Evolutionary conservation across 1,140 invertebrate species (phyloP).

Genomic region (Harlomillsia oculata): DNA sequence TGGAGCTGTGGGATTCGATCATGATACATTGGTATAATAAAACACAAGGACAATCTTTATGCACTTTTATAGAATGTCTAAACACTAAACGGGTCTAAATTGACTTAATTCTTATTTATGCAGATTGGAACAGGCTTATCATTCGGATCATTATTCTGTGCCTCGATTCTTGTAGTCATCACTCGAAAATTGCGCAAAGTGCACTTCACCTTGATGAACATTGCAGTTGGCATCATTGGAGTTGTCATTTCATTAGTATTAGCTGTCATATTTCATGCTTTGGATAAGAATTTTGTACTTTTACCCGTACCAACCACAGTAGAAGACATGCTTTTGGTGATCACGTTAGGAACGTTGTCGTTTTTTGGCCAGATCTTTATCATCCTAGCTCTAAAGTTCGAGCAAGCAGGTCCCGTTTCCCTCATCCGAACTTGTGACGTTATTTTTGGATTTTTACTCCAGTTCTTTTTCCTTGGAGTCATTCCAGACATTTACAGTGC

Average conservation of each 20-base stretch:
- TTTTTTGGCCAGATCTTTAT: constrained; percentile 32
- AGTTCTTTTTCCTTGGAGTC: constrained; percentile 21
- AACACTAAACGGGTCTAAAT: neutral
- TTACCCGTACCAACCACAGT: neutral
- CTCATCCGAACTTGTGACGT: constrained; percentile 13
- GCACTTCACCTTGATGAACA: constrained; percentile 30
- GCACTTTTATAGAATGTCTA: neutral
- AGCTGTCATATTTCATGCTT: constrained; percentile 6
- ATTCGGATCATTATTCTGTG: constrained; percentile 27
- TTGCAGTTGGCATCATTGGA: constrained; percentile 30
- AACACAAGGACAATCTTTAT: neutral
- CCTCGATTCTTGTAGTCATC: constrained; percentile 25
- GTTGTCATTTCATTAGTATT: constrained; percentile 19
- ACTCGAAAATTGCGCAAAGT: constrained; percentile 31
- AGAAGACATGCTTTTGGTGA: constrained; percentile 6
- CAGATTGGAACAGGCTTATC: constrained; percentile 33
- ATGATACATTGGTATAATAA: constrained; percentile 14
- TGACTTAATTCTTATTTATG: neutral
- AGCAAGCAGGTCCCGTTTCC: constrained; percentile 21
- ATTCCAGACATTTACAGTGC: constrained; percentile 22
- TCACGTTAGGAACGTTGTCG: constrained; percentile 10
- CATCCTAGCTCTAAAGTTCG: constrained; percentile 28
- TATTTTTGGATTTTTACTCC: constrained; percentile 20
- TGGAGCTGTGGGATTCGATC: constrained; percentile 17
- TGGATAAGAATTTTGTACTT: too few relatives aligned